Conservation (phyloP, 2,888 invertebrate species). For the Mycalesis mineus region DNA sequence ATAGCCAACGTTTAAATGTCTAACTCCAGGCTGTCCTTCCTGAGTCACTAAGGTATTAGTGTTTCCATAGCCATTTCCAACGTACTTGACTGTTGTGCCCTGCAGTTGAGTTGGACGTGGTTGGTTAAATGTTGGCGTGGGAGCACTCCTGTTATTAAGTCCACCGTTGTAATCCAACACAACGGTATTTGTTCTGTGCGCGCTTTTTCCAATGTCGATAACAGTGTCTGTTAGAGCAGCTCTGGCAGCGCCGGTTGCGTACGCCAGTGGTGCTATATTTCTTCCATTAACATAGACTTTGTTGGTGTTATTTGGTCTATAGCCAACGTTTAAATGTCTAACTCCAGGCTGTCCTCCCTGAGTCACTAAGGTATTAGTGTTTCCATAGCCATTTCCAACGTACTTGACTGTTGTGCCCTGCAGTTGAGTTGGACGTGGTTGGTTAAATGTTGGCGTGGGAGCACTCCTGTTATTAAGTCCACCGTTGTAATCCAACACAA, state of each 20-base stretch:
- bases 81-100: background rate
- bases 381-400: no score
- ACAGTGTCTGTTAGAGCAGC: no score
- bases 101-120: background rate
- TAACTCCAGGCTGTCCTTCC: background rate
- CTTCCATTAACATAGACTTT: background rate
- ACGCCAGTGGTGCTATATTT: background rate
- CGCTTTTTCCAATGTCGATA: conserved; percentile 16
- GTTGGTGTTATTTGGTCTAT: background rate
- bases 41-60: background rate
- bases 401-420: no score
- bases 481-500: no score
- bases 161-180: background rate
- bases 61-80: conserved; percentile 16
- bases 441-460: no score
- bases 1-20: background rate
- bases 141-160: background rate
- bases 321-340: background rate
- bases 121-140: background rate
- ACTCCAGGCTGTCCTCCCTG: background rate
- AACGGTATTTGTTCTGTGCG: conserved; percentile 11
- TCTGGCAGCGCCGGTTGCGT: no score
- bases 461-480: no score
- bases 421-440: no score
- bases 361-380: no score